Conservation (phyloP, 2,113 vertebrate species). For the Elachura formosa region DNA sequence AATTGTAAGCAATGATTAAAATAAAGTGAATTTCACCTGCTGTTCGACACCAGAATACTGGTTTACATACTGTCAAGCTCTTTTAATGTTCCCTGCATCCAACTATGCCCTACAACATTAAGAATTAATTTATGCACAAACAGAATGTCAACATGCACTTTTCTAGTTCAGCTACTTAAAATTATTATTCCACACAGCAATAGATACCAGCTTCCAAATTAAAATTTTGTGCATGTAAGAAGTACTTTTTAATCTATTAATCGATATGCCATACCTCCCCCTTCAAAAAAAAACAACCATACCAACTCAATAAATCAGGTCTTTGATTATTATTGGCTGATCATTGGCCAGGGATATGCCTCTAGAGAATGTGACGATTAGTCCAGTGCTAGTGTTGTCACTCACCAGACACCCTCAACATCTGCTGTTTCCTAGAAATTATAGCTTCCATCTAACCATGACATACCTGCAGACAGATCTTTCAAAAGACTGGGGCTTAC, state of each 20-base stretch:
- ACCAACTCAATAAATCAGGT: background rate
- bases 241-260: constrained; percentile 18
- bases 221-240: background rate
- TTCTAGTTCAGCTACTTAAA: background rate
- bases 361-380: constrained; percentile 20
- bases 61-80: background rate
- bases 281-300: background rate
- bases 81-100: background rate
- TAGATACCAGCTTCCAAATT: background rate
- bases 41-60: background rate
- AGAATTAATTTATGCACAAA: background rate
- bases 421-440: constrained; percentile 41
- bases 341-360: background rate
- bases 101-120: background rate
- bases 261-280: background rate
- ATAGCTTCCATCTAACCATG: background rate
- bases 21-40: constrained; percentile 17
- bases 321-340: background rate
- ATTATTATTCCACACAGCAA: background rate
- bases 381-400: background rate
- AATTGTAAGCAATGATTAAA: constrained; percentile 44
- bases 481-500: background rate
- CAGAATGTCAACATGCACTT: background rate
- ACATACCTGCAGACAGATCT: constrained; percentile 35
- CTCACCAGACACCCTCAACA: constrained; percentile 45